phyloP scores from a whole-genome alignment of 2,797 vertebrate species.

The Chelidonichthys spinosus region DNA sequence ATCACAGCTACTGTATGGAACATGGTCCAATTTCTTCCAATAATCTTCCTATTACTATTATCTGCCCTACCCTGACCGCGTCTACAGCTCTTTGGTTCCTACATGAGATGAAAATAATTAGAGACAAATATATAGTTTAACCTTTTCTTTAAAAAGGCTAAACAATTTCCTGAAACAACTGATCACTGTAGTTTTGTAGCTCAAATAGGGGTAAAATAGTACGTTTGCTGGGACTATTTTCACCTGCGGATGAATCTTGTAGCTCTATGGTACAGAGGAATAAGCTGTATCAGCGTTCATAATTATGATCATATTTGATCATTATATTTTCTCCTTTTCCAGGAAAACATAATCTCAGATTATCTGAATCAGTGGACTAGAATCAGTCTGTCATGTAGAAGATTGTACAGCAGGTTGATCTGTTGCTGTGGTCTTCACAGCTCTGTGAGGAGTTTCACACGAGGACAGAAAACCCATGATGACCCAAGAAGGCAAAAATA shows the following conservation, averaged over 20 bases:
- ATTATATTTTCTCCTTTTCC: background rate
- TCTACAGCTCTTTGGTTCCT: background rate
- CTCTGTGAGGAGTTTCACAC: conserved; percentile 65
- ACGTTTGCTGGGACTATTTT: background rate
- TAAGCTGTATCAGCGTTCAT: too few relatives aligned
- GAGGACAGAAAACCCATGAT: conserved; percentile 33
- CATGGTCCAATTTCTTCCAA: background rate
- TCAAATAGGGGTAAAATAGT: background rate
- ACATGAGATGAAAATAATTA: background rate
- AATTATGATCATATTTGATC: background rate
- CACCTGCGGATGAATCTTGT: too few relatives aligned
- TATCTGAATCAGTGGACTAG: background rate
- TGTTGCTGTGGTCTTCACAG: conserved; percentile 46
- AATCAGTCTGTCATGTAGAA: background rate
- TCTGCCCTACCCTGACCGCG: background rate
- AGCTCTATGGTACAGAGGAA: too few relatives aligned
- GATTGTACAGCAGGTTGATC: conserved; percentile 3
- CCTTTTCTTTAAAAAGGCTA: background rate
- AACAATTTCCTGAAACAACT: background rate
- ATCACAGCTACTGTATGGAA: background rate
- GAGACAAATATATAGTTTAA: background rate
- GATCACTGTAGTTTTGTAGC: background rate
- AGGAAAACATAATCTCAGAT: background rate
- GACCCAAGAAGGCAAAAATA: conserved; percentile 20
- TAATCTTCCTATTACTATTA: background rate